Percentiles rank a stretch among this genome's conserved stretches.
Evolutionary conservation across 2,888 invertebrate genomes (phyloP).

Genomic region (Aspidiotus destructor): DNA sequence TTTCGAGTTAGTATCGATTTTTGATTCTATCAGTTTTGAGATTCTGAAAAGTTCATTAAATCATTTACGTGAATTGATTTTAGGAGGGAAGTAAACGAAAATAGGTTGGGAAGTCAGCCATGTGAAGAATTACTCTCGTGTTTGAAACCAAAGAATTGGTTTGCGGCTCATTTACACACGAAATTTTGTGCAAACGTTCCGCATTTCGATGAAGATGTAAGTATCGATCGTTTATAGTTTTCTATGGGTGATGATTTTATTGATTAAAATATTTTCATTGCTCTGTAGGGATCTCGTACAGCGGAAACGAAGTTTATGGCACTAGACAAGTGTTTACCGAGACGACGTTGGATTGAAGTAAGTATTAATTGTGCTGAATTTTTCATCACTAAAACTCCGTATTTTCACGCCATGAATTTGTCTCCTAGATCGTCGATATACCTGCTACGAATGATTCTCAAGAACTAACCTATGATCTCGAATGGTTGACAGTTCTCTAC

Average conservation of each 20-base stretch:
- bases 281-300: slow-evolving; percentile 36
- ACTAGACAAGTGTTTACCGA: slow-evolving; percentile 91
- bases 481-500: slow-evolving; percentile 83
- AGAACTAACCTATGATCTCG: slow-evolving; percentile 68
- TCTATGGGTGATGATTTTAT: neutral
- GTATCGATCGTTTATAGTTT: neutral
- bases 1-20: slow-evolving; percentile 54
- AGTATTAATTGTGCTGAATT: neutral
- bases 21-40: neutral
- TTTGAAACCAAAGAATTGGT: slow-evolving; percentile 86
- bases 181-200: slow-evolving; percentile 83
- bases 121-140: slow-evolving; percentile 68
- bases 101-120: slow-evolving; percentile 78
- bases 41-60: neutral
- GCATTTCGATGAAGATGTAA: slow-evolving; percentile 50
- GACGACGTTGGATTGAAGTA: slow-evolving; percentile 79
- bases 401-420: neutral
- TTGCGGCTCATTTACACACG: slow-evolving; percentile 93
- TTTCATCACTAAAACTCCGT: neutral
- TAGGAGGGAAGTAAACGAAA: slow-evolving; percentile 70
- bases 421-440: slow-evolving; percentile 62
- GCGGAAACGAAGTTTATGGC: slow-evolving; percentile 51
- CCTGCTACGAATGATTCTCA: slow-evolving; percentile 50
- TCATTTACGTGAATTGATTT: neutral
- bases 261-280: slow-evolving; percentile 9